These are phyloP conservation scores for Pollicipes pollicipes DNA, from an alignment of 1,140 invertebrate species.

Conservation along the genomic window DNA sequence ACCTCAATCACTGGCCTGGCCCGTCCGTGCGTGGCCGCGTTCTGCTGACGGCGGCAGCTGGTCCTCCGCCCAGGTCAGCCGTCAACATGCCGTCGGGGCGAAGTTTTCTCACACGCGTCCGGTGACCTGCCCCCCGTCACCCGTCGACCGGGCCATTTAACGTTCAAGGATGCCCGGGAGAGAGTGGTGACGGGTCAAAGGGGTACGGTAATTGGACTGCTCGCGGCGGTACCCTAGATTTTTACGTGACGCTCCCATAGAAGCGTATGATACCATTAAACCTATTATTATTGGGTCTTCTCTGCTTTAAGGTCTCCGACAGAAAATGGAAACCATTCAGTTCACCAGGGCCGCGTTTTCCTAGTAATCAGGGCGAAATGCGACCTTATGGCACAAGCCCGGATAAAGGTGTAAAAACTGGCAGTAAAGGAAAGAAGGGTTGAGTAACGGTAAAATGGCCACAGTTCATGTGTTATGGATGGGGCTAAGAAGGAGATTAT, in stretches of 20 bases:
- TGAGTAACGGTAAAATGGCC: background rate
- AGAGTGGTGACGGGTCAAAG: background rate
- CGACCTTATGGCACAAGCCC: background rate
- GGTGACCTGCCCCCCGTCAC: too few relatives aligned
- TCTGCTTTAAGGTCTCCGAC: background rate
- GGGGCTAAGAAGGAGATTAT: background rate
- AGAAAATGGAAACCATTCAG: background rate
- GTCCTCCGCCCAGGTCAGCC: background rate
- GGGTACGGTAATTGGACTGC: background rate
- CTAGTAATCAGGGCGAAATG: background rate
- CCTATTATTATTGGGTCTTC: background rate
- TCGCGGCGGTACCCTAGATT: background rate
- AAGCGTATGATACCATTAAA: background rate
- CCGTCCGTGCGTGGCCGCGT: too few relatives aligned
- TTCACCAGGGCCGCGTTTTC: background rate
- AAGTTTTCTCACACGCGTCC: background rate
- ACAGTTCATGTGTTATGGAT: conserved; percentile 1
- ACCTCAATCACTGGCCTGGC: too few relatives aligned
- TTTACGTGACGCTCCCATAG: background rate
- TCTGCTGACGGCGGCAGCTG: too few relatives aligned
- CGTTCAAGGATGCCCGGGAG: too few relatives aligned
- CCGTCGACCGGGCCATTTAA: too few relatives aligned
- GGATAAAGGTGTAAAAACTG: background rate
- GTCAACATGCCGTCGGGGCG: background rate
- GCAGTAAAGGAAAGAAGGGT: background rate